A percentile compares a stretch with the other conserved stretches of the same genome.
These are phyloP conservation scores for Hetaerina titia DNA, from an alignment of 2,888 invertebrate genomes.

Conservation along the genomic window DNA sequence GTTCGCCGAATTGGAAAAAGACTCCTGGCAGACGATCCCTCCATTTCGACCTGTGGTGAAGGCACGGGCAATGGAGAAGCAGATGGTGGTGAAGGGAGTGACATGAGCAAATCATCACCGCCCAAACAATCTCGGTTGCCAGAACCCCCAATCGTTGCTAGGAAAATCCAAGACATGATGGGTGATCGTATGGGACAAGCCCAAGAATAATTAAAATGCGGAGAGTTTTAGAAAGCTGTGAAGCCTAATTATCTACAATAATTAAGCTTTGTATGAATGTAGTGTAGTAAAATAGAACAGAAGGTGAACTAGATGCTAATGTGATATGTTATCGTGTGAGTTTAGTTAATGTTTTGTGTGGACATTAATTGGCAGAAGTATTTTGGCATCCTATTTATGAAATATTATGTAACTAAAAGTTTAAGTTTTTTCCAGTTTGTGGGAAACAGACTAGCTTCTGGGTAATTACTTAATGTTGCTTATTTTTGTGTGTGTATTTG, in stretches of 20 bases:
- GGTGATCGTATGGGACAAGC: constrained; percentile 80
- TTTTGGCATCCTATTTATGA: constrained; percentile 23
- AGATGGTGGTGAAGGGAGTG: constrained; percentile 41
- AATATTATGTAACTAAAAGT: constrained; percentile 21
- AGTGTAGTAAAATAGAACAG: background rate
- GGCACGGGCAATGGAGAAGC: constrained; percentile 43
- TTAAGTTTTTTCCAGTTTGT: constrained; percentile 16
- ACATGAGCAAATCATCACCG: constrained; percentile 68
- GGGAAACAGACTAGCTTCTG: background rate
- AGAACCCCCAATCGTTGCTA: constrained; percentile 64
- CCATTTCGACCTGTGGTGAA: constrained; percentile 70
- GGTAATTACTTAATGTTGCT: background rate
- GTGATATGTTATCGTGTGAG: constrained; percentile 33
- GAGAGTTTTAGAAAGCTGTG: background rate
- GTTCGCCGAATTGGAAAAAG: constrained; percentile 79
- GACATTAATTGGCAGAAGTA: background rate
- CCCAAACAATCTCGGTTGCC: constrained; percentile 69
- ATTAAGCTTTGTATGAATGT: background rate
- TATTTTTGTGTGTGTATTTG: background rate
- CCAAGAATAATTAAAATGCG: constrained; percentile 73
- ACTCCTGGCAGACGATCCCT: constrained; percentile 77
- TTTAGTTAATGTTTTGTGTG: constrained; percentile 49
- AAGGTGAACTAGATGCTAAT: background rate
- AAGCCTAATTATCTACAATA: background rate
- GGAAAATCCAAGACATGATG: constrained; percentile 82